Evolutionary conservation across 1,140 invertebrate species (phyloP), one percentile per base, ranked within the genome.

Genomic region (Artemia franciscana): DNA sequence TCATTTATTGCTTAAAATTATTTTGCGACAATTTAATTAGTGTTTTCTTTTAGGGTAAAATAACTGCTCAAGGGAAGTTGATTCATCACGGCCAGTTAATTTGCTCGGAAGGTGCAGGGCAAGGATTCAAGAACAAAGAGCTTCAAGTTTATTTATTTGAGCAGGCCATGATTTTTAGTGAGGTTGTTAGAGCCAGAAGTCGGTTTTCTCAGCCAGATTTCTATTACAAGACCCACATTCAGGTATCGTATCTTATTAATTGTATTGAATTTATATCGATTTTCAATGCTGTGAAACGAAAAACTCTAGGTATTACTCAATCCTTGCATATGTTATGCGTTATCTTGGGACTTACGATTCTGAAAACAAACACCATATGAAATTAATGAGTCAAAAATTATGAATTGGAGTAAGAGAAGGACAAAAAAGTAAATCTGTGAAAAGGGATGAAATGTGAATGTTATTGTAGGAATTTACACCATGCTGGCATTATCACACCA

Each of bases 91-190:
- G 93, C 61, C 81, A 83, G 30, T 73, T 99, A 60, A 73, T 80
- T 28, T 92, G 95, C 66, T 63, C 67, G 57, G 23, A 62, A 57
- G 51, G 18, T 26, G 69, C 76, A 68, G 56, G 27, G 70, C 80
- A 67, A 73, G 74, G 62, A 76, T 78, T 30, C 63, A 84, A 83
- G 72, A 80, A 80, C 57, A 89, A 89, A 69, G 93, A 98, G 68
- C 78, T 93, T 67, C 87, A 95, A 73, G 89, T 98, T 25, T 98
- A 98, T 76, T 79, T 98, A 4, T 98, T 99, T 73, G 92, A 98
- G 73, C 95, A 98, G 76, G 93, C 86, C 69, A 88, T 97, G 65
- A 94, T 97, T 68, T 93, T 97, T 71, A 92, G 91, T 67, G 93
- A 97, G 71, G 83, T 88, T 67, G 85, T 92, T 56, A 89, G 91